Base-by-base conservation (phyloP, 64 coral and sea anemone genomes). In the Orbicella faveolata region DNA sequence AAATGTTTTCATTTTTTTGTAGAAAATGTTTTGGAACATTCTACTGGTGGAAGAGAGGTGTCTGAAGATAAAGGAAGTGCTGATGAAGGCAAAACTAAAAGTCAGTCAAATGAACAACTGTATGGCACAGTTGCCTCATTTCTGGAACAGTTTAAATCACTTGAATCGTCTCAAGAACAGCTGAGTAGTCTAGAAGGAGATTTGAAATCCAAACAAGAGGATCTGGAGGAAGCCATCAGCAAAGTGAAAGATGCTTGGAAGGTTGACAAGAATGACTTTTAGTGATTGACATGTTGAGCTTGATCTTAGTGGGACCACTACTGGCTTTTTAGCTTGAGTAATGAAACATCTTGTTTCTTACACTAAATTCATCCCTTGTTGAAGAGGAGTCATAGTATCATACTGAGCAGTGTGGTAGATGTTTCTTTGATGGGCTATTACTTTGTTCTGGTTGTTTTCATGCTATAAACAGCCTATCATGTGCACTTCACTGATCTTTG, bases 111-210 rank as follows among this genome's bases (percentile, higher is more conserved):
- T 52, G 82, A 85, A 52, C 21, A 85, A 39, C 21, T 85, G 1
- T 85, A 85, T 12, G 0, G 39, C 17, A 72, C 30, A 70, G 82
- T 72, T 73, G 36, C 82, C 12, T 70, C 82, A 85, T 85, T 85
- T 85, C 52, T 85, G 65, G 65, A 85, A 73, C 63, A 85, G 52
- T 85, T 85, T 85, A 73, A 72, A 72, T 72, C 82, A 21, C 41
- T 85, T 52, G 82, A 85, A 72, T 70, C 82, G 55, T 66, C 64
- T 18, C 36, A 85, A 72, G 65, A 85, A 18, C 9, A 72, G 4
- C 82, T 85, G 1, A 72, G 52, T 4, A 37, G 64, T 53, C 36
- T 52, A 13, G 82, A 85, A 25, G 21, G 14, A 16, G 82, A 73
- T 54, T 85, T 85, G 15, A 85, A 85, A 52, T 72, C 65, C 9